Conservation (phyloP, 2,888 invertebrate species). For the Drosophila bunnanda region DNA sequence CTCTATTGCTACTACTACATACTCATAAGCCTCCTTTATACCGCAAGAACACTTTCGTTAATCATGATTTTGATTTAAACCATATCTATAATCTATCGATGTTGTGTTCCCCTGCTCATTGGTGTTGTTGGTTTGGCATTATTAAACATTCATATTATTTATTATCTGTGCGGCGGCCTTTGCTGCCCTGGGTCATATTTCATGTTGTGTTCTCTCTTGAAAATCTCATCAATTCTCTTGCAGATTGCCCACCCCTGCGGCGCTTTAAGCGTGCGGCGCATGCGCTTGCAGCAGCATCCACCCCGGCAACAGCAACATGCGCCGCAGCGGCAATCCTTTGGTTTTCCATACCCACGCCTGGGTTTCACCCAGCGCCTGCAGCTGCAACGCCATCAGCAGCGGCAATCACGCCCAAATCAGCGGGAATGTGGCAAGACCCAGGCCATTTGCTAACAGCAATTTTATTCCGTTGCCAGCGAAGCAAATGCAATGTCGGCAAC, state of each 20-base stretch:
- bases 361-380: slow-evolving; percentile 27
- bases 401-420: slow-evolving; percentile 50
- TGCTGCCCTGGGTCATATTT: slow-evolving; percentile 8
- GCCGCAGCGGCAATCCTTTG: slow-evolving; percentile 23
- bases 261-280: slow-evolving; percentile 59
- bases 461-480: slow-evolving; percentile 57
- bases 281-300: slow-evolving; percentile 62
- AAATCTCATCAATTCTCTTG: slow-evolving; percentile 59
- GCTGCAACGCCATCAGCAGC: slow-evolving; percentile 43
- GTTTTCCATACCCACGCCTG: slow-evolving; percentile 39
- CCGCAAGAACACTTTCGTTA: slow-evolving; percentile 56
- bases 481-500: slow-evolving; percentile 45
- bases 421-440: slow-evolving; percentile 61
- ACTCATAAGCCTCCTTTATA: slow-evolving; percentile 45
- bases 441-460: slow-evolving; percentile 73
- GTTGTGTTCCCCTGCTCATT: slow-evolving; percentile 51
- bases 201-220: slow-evolving; percentile 45
- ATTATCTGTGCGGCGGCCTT: slow-evolving; percentile 10
- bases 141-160: slow-evolving; percentile 16
- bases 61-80: slow-evolving; percentile 49
- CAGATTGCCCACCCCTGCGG: slow-evolving; percentile 69
- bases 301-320: slow-evolving; percentile 46
- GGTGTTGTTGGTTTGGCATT: slow-evolving; percentile 50
- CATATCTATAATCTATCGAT: slow-evolving; percentile 48
- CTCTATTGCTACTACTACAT: slow-evolving; percentile 59